Evolutionary conservation across 2,888 invertebrate species (phyloP).

Genomic region (Protophormia terraenovae): DNA sequence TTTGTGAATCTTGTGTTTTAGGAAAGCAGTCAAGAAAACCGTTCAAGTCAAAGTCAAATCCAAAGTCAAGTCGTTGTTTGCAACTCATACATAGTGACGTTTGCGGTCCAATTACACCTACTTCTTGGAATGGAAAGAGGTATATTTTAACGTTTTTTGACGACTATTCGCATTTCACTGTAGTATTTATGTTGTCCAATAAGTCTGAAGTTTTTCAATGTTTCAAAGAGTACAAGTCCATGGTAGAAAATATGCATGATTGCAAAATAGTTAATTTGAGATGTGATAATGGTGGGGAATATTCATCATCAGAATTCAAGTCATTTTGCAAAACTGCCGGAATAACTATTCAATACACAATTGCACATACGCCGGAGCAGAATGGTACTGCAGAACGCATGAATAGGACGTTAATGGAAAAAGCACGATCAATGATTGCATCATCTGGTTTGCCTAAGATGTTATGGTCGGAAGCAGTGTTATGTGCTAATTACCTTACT

Average conservation of each 20-base stretch:
- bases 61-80: too few relatives aligned
- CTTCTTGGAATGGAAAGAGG: background rate
- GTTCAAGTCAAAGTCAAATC: background rate
- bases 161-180: background rate
- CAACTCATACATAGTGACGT: background rate
- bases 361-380: background rate
- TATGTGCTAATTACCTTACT: background rate
- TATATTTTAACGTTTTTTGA: background rate
- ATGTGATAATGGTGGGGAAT: background rate
- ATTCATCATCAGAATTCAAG: background rate
- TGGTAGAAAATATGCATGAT: too few relatives aligned
- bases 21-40: background rate
- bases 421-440: background rate
- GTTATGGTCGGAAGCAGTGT: background rate
- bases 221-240: background rate
- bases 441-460: background rate
- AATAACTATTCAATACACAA: background rate
- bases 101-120: background rate
- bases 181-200: background rate
- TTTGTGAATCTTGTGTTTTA: slow-evolving; percentile 6
- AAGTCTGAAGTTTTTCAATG: background rate
- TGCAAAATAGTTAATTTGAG: background rate
- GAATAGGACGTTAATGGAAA: slow-evolving; percentile 11
- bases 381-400: background rate
- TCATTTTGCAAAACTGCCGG: background rate